phyloP scores from a whole-genome alignment of 2,797 vertebrate genomes.

The Pseudochromis fuscus region DNA sequence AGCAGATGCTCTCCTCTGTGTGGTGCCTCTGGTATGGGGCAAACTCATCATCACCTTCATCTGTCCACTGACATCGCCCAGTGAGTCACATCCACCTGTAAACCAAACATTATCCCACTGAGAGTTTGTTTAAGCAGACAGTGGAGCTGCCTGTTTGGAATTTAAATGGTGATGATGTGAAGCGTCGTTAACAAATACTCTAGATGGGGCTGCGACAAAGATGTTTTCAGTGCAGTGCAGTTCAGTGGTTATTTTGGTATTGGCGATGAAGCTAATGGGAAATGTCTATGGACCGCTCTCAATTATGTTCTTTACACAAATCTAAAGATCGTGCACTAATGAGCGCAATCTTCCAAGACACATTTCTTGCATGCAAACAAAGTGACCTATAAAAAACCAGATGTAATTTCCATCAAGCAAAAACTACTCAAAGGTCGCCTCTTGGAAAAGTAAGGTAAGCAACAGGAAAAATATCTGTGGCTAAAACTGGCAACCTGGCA shows the following conservation, averaged over 20 bases:
- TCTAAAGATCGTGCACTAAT: slow-evolving; percentile 12
- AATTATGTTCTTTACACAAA: slow-evolving; percentile 2
- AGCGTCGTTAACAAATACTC: no score
- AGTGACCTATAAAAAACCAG: no score
- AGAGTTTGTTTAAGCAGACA: not conserved
- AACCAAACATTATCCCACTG: slow-evolving; percentile 16
- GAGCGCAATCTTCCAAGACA: slow-evolving; percentile 4
- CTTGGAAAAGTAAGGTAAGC: not conserved
- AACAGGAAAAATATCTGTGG: not conserved
- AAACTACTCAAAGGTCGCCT: no score
- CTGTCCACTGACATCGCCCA: slow-evolving; percentile 16
- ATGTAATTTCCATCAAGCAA: no score
- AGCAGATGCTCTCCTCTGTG: slow-evolving; percentile 65
- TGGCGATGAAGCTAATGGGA: not conserved
- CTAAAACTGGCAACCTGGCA: no score
- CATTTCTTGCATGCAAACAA: slow-evolving; percentile 3
- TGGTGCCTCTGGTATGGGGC: slow-evolving; percentile 27
- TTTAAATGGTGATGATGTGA: not conserved
- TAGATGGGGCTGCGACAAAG: not conserved
- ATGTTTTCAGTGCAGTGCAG: not conserved
- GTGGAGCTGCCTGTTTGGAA: not conserved
- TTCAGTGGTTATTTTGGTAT: slow-evolving; percentile 6
- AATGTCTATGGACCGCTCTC: not conserved
- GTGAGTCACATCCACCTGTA: not conserved
- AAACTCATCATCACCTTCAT: slow-evolving; percentile 51